Percentiles rank a stretch among this genome's conserved stretches.
These are phyloP conservation scores for Strigamia crassipes DNA, from an alignment of 2,888 invertebrate species.

Conservation along the genomic window DNA sequence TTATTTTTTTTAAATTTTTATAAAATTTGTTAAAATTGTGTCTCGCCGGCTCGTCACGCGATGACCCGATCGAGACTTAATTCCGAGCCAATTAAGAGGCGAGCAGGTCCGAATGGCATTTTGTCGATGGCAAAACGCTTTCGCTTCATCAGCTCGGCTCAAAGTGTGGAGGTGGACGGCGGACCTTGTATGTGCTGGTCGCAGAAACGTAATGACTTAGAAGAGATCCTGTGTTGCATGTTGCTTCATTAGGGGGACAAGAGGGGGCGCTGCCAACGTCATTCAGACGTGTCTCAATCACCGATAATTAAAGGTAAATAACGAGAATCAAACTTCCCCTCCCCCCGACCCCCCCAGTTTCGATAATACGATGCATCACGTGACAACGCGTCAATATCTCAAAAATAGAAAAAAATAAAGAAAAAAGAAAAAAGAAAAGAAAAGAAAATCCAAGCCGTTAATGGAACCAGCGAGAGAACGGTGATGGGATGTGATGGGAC, in stretches of 20 bases:
- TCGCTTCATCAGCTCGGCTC: constrained; percentile 26
- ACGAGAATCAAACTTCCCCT: background rate
- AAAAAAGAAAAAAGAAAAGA: background rate
- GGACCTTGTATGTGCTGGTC: background rate
- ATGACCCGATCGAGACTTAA: background rate
- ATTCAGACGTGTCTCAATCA: constrained; percentile 44
- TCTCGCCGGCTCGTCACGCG: background rate
- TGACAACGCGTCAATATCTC: background rate
- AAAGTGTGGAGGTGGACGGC: background rate
- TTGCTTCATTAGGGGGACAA: constrained; percentile 34
- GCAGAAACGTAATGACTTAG: constrained; percentile 36
- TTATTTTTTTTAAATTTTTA: too few relatives aligned
- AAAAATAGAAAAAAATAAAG: too few relatives aligned
- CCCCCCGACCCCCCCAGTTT: background rate
- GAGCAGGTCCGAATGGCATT: background rate
- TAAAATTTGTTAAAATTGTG: too few relatives aligned
- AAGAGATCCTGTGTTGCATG: constrained; percentile 36
- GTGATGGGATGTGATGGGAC: background rate
- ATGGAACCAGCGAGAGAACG: background rate
- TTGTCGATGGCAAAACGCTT: background rate
- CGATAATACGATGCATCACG: background rate
- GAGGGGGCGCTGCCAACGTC: constrained; percentile 28
- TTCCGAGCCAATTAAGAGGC: constrained; percentile 35
- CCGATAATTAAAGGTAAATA: constrained; percentile 46
- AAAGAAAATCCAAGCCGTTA: constrained; percentile 4